A percentile compares a stretch with the other conserved stretches of the same genome.
These are phyloP conservation scores for Coenobita brevimanus DNA, from an alignment of 1,140 invertebrate genomes.

Conservation along the genomic window DNA sequence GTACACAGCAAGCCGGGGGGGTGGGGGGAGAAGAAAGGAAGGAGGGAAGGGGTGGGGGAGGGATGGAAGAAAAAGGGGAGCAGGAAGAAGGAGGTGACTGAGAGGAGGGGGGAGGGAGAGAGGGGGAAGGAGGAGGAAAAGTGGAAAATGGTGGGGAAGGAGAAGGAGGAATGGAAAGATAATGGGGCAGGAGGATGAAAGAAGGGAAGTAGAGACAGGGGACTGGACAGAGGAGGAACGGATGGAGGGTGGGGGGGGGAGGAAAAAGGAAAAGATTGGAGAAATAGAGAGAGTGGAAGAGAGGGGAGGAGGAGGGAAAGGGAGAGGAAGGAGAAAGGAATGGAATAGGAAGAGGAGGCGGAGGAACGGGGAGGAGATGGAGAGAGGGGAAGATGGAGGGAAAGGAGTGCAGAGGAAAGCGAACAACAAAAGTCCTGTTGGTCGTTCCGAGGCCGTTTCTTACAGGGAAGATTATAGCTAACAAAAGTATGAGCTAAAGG, in stretches of 20 bases:
- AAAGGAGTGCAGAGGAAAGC: not conserved
- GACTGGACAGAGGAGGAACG: not conserved
- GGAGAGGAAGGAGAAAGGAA: conserved; percentile 3
- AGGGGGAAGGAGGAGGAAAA: not conserved
- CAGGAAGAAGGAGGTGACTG: not conserved
- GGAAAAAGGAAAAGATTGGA: not conserved
- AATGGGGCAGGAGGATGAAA: not conserved
- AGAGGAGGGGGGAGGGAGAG: not conserved
- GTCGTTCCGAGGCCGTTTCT: no score
- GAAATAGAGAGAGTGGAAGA: not conserved
- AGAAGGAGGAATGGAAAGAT: not conserved
- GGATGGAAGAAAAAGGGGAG: not conserved
- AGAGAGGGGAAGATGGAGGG: not conserved
- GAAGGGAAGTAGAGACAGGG: not conserved
- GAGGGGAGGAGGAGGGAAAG: not conserved
- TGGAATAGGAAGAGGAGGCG: no score
- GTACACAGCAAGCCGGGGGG: not conserved
- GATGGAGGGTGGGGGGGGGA: not conserved
- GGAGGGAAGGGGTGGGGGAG: not conserved
- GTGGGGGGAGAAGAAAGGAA: not conserved
- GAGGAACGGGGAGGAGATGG: not conserved
- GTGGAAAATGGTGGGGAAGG: not conserved
- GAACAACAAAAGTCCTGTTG: no score
- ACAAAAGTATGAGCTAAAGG: not conserved
- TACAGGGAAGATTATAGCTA: not conserved